A percentile compares a stretch with the other conserved stretches of the same genome.
Conservation (phyloP, 1,140 invertebrate species). For the Zelostemma sp. region DNA sequence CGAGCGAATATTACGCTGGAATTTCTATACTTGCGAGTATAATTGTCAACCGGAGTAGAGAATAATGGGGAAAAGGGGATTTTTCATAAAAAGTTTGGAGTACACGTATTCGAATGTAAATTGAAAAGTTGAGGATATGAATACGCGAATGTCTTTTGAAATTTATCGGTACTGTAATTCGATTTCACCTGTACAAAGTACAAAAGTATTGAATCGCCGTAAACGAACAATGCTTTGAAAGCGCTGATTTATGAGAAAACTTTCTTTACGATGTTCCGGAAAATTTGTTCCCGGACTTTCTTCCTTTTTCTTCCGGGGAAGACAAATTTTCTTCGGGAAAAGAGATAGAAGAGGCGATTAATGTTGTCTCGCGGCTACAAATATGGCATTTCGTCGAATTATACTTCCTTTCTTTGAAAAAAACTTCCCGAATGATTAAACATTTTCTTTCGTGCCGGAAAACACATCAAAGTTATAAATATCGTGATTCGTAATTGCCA, state of each 20-base stretch:
- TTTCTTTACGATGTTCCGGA: constrained; percentile 34
- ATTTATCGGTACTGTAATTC: neutral
- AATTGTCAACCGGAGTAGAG: too few relatives aligned
- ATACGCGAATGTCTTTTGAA: neutral
- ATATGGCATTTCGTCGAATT: too few relatives aligned
- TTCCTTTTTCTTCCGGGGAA: constrained; percentile 8
- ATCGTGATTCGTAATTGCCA: too few relatives aligned
- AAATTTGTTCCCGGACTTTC: constrained; percentile 22
- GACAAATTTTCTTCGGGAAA: neutral
- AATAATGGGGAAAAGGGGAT: too few relatives aligned
- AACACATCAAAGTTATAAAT: too few relatives aligned
- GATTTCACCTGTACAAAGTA: neutral
- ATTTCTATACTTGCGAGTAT: too few relatives aligned
- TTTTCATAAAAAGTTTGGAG: too few relatives aligned
- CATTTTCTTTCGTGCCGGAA: too few relatives aligned
- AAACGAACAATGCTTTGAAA: constrained; percentile 49
- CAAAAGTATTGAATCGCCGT: neutral
- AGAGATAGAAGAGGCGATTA: constrained; percentile 18
- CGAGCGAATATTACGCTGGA: too few relatives aligned
- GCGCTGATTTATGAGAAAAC: constrained; percentile 56
- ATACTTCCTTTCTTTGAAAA: too few relatives aligned
- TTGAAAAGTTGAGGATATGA: constrained; percentile 20
- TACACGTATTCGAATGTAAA: too few relatives aligned
- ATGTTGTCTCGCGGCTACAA: constrained; percentile 8
- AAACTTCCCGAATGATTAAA: too few relatives aligned